Conservation (phyloP, 1,140 invertebrate genomes). For the Whitmania pigra region DNA sequence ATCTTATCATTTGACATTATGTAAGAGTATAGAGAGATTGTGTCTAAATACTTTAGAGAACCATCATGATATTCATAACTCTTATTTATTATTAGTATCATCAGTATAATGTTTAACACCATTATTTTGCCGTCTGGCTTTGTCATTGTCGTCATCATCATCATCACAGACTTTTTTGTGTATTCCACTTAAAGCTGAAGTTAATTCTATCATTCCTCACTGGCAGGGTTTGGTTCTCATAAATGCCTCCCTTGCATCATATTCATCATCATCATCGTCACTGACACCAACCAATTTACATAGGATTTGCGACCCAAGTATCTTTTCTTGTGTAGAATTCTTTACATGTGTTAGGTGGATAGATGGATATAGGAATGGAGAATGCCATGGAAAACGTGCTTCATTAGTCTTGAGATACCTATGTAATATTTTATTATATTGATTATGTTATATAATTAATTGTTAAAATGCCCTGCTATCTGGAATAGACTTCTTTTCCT, state of each 20-base stretch:
- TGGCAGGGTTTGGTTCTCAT: neutral
- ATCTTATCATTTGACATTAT: too few species aligned
- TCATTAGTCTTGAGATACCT: neutral
- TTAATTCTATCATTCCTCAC: constrained; percentile 1
- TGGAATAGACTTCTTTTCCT: too few species aligned
- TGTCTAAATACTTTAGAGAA: too few species aligned
- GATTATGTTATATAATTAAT: neutral
- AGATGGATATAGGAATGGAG: too few species aligned
- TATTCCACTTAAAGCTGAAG: neutral
- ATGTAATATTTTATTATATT: constrained; percentile 2
- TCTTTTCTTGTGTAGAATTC: neutral
- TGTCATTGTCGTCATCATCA: neutral
- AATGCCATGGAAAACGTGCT: neutral
- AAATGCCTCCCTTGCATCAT: neutral
- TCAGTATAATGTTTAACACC: too few species aligned
- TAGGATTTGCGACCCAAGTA: neutral
- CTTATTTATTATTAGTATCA: too few species aligned
- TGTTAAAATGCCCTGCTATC: too few species aligned
- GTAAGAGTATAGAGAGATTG: too few species aligned
- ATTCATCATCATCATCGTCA: neutral
- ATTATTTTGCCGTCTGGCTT: neutral
- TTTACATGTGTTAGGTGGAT: neutral
- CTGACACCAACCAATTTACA: neutral
- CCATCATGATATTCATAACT: too few species aligned
- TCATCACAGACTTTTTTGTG: neutral